Percentiles rank a stretch among this genome's conserved stretches.
phyloP scores from a whole-genome alignment of 2,797 vertebrate genomes.

The Lutjanus argentimaculatus region DNA sequence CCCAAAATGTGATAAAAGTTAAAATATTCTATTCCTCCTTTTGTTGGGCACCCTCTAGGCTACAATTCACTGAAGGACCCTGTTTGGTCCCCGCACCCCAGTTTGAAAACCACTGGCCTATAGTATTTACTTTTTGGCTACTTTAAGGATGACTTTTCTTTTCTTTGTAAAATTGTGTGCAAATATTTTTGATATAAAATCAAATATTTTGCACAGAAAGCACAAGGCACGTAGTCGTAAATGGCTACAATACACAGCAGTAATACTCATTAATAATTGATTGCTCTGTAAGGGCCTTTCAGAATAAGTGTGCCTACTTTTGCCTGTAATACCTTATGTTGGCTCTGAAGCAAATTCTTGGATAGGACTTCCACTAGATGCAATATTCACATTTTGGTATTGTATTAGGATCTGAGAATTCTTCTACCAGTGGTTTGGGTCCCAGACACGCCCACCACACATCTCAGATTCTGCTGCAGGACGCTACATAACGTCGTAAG shows the following conservation, averaged over 20 bases:
- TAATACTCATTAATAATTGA: not conserved
- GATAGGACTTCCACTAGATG: not conserved
- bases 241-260: not conserved
- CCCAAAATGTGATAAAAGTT: too few relatives aligned
- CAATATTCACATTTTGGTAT: not conserved
- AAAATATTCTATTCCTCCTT: too few relatives aligned
- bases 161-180: not conserved
- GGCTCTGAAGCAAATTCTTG: not conserved
- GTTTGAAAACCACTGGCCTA: too few relatives aligned
- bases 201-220: not conserved
- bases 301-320: not conserved
- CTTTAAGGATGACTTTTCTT: not conserved
- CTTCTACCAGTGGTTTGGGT: not conserved
- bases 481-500: slow-evolving; percentile 28
- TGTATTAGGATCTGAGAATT: not conserved
- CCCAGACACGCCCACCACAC: slow-evolving; percentile 18
- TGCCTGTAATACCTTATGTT: not conserved
- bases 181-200: not conserved
- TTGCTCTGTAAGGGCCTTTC: not conserved
- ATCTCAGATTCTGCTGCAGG: not conserved
- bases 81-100: too few relatives aligned
- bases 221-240: too few relatives aligned
- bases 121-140: not conserved
- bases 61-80: too few relatives aligned
- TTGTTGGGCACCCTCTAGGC: too few relatives aligned